A percentile compares a stretch with the other conserved stretches of the same genome.
phyloP scores from a whole-genome alignment of 2,113 vertebrate species.

The Malurus melanocephalus region DNA sequence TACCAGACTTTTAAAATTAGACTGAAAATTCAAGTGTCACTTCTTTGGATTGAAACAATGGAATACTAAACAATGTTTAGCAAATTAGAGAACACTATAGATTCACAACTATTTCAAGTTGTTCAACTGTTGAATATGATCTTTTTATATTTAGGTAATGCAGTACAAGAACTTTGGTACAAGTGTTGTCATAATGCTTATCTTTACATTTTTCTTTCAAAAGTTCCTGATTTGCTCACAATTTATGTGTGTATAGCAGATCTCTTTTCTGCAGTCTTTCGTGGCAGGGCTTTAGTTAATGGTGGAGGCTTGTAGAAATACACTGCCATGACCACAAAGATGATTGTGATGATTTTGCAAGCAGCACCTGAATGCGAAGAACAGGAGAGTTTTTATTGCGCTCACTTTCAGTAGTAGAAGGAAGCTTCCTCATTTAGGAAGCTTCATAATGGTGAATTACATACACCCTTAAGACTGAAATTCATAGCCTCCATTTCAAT shows the following conservation, averaged over 20 bases:
- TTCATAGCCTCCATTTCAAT: background rate
- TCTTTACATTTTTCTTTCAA: background rate
- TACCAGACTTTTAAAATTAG: background rate
- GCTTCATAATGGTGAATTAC: background rate
- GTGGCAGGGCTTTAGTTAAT: background rate
- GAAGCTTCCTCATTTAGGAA: background rate
- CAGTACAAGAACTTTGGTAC: background rate
- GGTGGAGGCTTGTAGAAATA: conserved; percentile 75
- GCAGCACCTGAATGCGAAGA: conserved; percentile 65
- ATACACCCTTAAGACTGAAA: background rate
- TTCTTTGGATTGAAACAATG: background rate
- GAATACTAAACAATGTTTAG: background rate
- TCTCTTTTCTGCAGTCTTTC: background rate
- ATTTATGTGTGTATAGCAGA: background rate
- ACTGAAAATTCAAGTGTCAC: background rate
- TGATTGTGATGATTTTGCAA: conserved; percentile 70
- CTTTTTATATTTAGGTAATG: background rate
- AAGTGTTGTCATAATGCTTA: background rate
- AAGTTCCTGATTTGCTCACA: background rate
- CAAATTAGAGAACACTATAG: background rate
- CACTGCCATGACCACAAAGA: conserved; percentile 64
- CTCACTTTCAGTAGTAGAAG: background rate
- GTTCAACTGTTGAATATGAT: background rate
- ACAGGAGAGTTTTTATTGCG: background rate
- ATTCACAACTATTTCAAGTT: background rate